phyloP scores from a whole-genome alignment of 1,140 invertebrate genomes.

The Drosophila nigromelanica region DNA sequence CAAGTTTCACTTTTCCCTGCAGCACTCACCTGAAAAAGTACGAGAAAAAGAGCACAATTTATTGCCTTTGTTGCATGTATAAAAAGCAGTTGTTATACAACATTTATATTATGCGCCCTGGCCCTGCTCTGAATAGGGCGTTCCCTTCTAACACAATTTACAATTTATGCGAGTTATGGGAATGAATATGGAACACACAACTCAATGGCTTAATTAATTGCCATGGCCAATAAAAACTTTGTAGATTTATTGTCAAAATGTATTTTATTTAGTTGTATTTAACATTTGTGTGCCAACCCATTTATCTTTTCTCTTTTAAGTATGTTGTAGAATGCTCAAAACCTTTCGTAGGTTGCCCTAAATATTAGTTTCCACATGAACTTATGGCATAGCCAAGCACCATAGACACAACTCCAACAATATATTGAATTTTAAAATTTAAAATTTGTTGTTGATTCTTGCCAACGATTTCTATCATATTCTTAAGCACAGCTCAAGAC shows the following conservation, averaged over 20 bases:
- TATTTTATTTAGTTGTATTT: not conserved
- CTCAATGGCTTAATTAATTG: conserved; percentile 42
- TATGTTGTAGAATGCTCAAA: too few species aligned
- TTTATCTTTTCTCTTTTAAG: too few species aligned
- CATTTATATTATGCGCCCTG: conserved; percentile 23
- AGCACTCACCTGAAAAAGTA: conserved; percentile 34
- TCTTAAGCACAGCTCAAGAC: too few species aligned
- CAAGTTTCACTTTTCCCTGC: conserved; percentile 5
- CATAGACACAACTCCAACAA: too few species aligned
- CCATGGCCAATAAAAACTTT: conserved; percentile 7
- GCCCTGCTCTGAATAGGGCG: not conserved
- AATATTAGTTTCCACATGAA: too few species aligned
- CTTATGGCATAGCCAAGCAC: too few species aligned
- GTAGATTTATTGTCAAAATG: not conserved
- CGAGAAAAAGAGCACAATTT: conserved; percentile 36
- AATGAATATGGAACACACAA: conserved; percentile 4
- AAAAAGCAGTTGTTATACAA: conserved; percentile 16
- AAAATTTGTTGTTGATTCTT: too few species aligned
- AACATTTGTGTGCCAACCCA: too few species aligned
- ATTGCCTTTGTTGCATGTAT: conserved; percentile 28
- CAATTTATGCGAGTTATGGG: conserved; percentile 40
- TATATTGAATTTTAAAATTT: too few species aligned
- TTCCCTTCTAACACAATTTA: conserved; percentile 30
- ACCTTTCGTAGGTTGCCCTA: too few species aligned
- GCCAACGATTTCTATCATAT: too few species aligned